Evolutionary conservation across 35 echinoderm and acorn worm genomes (phyloP).

Genomic region (Diadema setosum): DNA sequence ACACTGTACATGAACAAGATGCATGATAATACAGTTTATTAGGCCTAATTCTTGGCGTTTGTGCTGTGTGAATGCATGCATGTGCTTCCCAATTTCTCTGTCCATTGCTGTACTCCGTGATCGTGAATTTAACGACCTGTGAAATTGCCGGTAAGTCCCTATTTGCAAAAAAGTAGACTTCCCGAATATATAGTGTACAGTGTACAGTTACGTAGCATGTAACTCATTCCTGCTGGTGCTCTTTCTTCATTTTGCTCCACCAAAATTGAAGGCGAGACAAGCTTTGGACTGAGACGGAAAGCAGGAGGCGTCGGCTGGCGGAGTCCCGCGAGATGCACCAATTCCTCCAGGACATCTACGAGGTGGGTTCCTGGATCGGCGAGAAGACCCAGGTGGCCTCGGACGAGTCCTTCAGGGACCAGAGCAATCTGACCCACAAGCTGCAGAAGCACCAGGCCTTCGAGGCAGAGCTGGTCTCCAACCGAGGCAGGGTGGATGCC

Average conservation of each 20-base stretch:
- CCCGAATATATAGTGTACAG: no score
- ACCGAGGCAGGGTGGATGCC: slow-evolving; percentile 55
- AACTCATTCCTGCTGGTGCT: no score
- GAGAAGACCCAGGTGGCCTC: slow-evolving; percentile 75
- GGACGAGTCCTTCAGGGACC: slow-evolving; percentile 71
- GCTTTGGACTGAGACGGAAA: slow-evolving; percentile 19
- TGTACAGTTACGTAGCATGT: no score
- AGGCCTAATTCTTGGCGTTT: no score
- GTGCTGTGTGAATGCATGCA: no score
- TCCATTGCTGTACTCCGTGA: no score
- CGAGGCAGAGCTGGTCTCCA: slow-evolving; percentile 73
- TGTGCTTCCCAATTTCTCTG: no score
- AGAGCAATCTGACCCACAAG: slow-evolving; percentile 75
- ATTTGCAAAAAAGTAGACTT: no score
- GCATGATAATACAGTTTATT: no score
- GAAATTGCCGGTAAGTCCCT: no score
- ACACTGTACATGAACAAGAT: no score
- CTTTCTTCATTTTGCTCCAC: background rate
- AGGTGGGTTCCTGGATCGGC: slow-evolving; percentile 72
- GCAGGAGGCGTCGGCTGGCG: background rate
- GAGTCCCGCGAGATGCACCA: slow-evolving; percentile 68
- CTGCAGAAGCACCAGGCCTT: slow-evolving; percentile 84
- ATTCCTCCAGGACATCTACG: slow-evolving; percentile 70
- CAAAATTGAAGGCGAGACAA: slow-evolving; percentile 53
- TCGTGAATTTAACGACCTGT: no score